These are phyloP conservation scores for Mandrillus leucophaeus DNA, from an alignment of 2,113 vertebrate species.

Conservation along the genomic window DNA sequence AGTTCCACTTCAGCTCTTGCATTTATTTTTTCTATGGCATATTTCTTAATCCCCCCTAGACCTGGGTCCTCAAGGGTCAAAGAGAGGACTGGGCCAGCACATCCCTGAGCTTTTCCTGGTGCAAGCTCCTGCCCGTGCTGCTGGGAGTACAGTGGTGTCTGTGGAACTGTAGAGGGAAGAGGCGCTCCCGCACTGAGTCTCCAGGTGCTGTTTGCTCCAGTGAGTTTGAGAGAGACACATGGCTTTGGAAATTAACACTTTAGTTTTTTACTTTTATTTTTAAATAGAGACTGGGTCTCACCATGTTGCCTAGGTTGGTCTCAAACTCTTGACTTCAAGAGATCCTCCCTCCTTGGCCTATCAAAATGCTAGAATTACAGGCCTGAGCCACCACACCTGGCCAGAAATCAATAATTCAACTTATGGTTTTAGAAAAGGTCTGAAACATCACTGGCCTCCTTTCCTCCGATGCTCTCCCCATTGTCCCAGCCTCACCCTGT, in stretches of 20 bases:
- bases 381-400: too few relatives aligned
- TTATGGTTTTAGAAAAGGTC: background rate
- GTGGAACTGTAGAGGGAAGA: background rate
- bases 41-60: background rate
- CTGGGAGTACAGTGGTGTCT: too few relatives aligned
- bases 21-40: background rate
- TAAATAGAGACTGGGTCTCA: too few relatives aligned
- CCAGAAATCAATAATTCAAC: too few relatives aligned
- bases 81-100: background rate
- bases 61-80: background rate
- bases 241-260: background rate
- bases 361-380: too few relatives aligned
- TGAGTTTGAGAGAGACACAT: background rate
- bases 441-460: background rate
- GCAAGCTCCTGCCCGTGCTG: background rate
- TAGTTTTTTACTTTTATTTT: too few relatives aligned
- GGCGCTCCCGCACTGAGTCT: background rate
- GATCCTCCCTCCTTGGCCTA: too few relatives aligned
- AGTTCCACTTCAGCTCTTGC: background rate
- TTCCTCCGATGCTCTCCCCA: accelerated
- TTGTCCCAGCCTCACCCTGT: background rate
- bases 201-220: background rate
- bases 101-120: background rate
- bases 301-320: too few relatives aligned
- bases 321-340: too few relatives aligned